Evolutionary conservation across 2,888 invertebrate species (phyloP), one percentile per base, ranked within the genome.

Genomic region (Synergus itoensis): DNA sequence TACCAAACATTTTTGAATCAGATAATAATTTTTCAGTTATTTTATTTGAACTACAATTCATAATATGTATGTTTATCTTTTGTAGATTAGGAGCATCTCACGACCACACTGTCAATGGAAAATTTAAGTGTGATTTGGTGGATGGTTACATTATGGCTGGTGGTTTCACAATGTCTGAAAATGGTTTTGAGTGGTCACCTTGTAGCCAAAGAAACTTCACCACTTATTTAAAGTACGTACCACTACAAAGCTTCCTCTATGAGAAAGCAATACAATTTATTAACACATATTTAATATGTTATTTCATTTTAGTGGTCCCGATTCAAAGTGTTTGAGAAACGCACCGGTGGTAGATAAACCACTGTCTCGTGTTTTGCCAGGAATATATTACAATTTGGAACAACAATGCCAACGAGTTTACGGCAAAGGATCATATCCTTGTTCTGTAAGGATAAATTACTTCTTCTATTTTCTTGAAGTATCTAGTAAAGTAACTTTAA

Each of bases 351-450:
- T n/a, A 91, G 97, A 96, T 89, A 96, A 96, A 88, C 95, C 96
- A 36, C 91, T 98, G 84, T 96, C 96, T n/a, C 94, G 97, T 81
- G 95, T 97, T 76, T 92, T 98, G 85, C 98, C 98, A 0, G 98
- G 98, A 64, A 96, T 97, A 85, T 92, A 98, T 81, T 93, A 97
- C 82, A 96, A 97, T 7, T 93, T 98, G 85, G 98, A 98, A 91
- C 97, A 97, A 63, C 98, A 98, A 91, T 98, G 98, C 91, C 94
- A 97, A 85, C 95, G 96, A 89, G 97, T 98, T 53, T 53, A n/a
- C 91, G 94, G 97, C 8, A 64, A 77, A 88, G 98, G 98, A 87
- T 97, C 98, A 21, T 96, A 95, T 92, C 95, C 95, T 4, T 95
- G 95, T 89, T 94, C 95, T 88, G 95, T 95, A 93, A 93, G 94